Evolutionary conservation across 2,888 invertebrate genomes (phyloP), one percentile per base, ranked within the genome.

Genomic region (Meta bourneti): DNA sequence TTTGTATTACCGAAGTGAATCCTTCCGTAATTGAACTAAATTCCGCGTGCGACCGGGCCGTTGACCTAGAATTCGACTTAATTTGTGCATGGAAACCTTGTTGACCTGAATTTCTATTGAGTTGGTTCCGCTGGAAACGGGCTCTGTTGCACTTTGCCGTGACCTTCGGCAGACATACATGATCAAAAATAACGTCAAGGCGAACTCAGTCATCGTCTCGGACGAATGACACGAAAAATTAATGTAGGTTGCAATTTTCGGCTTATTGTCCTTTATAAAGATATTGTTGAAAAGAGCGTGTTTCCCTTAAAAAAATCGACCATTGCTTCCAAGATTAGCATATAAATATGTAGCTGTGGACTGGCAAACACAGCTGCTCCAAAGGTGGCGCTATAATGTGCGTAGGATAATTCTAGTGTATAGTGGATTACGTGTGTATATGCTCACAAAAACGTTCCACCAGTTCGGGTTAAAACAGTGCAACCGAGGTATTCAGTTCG

Each of bases 71-170:
- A 83, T 89, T 83, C 49, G 20, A 49, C 75, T 49, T 77, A 9
- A n/a, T n/a, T 49, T n/a, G 51, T 54, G 74, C 19, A n/a, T n/a
- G 87, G 72, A 87, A 79, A 82, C 82, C 52, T 52, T 19, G 72
- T 16, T 34, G 83, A 89, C 89, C 89, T 83, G 78, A 51, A 83
- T 89, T 83, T 83, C 78, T 78, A 83, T 78, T 78, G 83, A 82
- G 83, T 69, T 34, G 51, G 61, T 61, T 61, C 61, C 61, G 5
- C 34, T 34, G 34, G 4, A 34, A 34, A 34, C 34, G 34, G 61
- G 16, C 61, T 16, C 13, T 11, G 5, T 69, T 49, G 70, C 34
- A 49, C 79, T 79, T 54, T 16, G 79, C 34, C 61, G 61, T 79
- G 79, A 79, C 79, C 79, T 79, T 79, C 61, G 20, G 20, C 61